Percentiles rank a stretch among this genome's conserved stretches.
Evolutionary conservation across 2,888 invertebrate genomes (phyloP).

Genomic region (Ramazzottius varieornatus): DNA sequence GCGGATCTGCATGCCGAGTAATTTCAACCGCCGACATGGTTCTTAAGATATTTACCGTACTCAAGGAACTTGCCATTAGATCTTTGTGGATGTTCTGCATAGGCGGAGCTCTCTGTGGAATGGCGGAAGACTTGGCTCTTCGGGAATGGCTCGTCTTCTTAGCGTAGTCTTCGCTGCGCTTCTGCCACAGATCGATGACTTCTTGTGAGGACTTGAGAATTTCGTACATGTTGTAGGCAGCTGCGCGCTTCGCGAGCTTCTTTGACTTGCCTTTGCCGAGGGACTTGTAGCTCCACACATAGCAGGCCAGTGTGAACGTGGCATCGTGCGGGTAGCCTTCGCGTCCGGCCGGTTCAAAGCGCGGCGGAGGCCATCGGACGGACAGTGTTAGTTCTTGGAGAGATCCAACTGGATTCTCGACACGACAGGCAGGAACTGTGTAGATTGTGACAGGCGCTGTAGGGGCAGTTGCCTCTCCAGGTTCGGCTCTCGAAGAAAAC

Average conservation of each 20-base stretch:
- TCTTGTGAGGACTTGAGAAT: background rate
- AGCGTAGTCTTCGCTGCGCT: background rate
- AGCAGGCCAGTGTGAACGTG: background rate
- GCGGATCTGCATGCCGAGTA: background rate
- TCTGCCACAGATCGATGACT: background rate
- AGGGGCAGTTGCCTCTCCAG: background rate
- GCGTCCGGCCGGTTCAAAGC: background rate
- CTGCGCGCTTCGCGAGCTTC: background rate
- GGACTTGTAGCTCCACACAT: background rate
- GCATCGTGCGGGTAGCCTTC: background rate
- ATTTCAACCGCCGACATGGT: background rate
- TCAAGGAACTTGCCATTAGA: background rate
- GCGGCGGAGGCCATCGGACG: background rate
- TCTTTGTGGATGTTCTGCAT: background rate
- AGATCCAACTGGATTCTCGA: background rate
- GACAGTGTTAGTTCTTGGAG: background rate
- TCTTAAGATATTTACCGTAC: background rate
- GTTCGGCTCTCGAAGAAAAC: no score
- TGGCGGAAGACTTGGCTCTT: background rate
- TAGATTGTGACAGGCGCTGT: background rate
- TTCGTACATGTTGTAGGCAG: slow-evolving; percentile 2
- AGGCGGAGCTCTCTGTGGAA: background rate
- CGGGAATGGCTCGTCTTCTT: background rate
- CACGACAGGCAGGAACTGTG: background rate
- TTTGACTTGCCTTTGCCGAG: background rate